Evolutionary conservation across 2,888 invertebrate species (phyloP).

Genomic region (Mythimna pallens): DNA sequence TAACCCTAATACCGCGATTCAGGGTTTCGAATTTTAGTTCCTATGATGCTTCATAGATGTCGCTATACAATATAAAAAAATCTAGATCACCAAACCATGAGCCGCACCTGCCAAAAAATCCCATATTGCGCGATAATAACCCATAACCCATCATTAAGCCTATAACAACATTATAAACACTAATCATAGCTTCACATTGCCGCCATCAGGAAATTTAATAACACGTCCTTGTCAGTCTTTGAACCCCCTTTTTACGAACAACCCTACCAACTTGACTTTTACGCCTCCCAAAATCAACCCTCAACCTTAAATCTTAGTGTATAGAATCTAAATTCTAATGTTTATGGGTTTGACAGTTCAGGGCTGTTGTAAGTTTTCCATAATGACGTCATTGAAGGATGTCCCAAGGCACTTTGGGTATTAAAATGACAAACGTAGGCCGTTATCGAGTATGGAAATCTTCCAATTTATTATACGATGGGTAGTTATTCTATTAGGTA

Average conservation of each 20-base stretch:
- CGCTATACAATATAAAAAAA: not conserved
- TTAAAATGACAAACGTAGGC: conserved; percentile 88
- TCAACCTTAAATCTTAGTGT: not conserved
- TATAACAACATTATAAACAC: conserved; percentile 74
- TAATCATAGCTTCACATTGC: conserved; percentile 83
- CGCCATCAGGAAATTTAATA: conserved; percentile 87
- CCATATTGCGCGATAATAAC: conserved; percentile 58
- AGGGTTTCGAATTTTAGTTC: too few species aligned
- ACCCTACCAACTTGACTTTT: conserved; percentile 60
- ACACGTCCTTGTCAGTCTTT: conserved; percentile 83
- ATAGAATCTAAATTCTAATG: conserved; percentile 59
- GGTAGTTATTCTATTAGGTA: conserved; percentile 90
- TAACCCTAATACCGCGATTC: too few species aligned
- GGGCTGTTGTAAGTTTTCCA: conserved; percentile 53
- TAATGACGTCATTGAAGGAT: conserved; percentile 85
- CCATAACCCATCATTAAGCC: conserved; percentile 58
- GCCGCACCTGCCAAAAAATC: conserved; percentile 71
- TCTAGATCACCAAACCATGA: conserved; percentile 29
- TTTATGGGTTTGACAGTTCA: conserved; percentile 11
- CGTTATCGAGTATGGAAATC: conserved; percentile 89
- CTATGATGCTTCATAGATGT: too few species aligned
- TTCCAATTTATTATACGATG: conserved; percentile 90
- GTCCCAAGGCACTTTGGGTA: conserved; percentile 87
- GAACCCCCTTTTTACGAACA: conserved; percentile 73
- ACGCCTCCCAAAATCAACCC: conserved; percentile 8